Percentiles rank a stretch among this genome's conserved stretches.
Conservation (phyloP, 2,888 invertebrate species). For the Thelaira solivaga region DNA sequence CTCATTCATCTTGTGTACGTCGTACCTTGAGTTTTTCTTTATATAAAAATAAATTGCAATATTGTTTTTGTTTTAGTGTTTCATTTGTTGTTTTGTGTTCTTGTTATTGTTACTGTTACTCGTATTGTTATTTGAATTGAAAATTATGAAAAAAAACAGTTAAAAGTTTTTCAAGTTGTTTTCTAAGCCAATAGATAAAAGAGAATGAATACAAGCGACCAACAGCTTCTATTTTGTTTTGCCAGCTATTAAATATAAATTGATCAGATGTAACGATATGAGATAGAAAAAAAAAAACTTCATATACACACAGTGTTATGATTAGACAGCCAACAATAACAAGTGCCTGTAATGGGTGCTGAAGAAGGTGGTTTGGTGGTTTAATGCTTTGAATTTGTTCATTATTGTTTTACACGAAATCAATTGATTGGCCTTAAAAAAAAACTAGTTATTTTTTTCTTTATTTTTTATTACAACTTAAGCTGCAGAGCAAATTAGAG, state of each 20-base stretch:
- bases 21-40: too few species aligned
- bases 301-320: neutral
- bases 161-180: neutral
- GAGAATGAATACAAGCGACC: too few species aligned
- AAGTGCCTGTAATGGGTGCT: slow-evolving; percentile 22
- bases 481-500: too few species aligned
- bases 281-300: neutral
- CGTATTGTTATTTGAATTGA: neutral
- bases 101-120: neutral
- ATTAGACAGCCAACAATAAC: neutral
- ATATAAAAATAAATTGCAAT: too few species aligned
- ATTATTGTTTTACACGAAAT: slow-evolving; percentile 29
- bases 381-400: slow-evolving; percentile 15
- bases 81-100: too few species aligned
- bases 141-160: slow-evolving; percentile 4
- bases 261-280: slow-evolving; percentile 24
- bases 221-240: neutral
- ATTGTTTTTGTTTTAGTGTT: too few species aligned
- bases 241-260: neutral
- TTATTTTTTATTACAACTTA: too few species aligned
- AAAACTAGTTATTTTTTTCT: too few species aligned
- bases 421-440: slow-evolving; percentile 10
- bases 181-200: too few species aligned
- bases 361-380: slow-evolving; percentile 31
- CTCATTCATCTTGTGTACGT: too few species aligned